Evolutionary conservation across 1,140 invertebrate genomes (phyloP), one percentile per base, ranked within the genome.

Genomic region (Drosophila burlai): DNA sequence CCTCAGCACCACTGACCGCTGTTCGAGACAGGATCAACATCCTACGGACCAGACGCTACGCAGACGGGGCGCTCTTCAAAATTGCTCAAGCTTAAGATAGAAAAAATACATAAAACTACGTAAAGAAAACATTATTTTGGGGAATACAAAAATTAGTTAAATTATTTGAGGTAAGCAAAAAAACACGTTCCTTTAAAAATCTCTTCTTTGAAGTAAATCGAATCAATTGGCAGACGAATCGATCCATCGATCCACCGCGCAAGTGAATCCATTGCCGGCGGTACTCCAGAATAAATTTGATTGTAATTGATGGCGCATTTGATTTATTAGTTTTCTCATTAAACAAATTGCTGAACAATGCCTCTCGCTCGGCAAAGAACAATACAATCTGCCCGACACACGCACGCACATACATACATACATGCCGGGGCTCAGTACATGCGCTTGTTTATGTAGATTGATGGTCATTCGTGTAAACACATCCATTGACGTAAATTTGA

Each of bases 301-400:
- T 74, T 69, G 68, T 67, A 83, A 72, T 82, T 73, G 63, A 72
- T 59, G 81, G 68, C 43, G 63, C 66, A 81, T 87, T 87, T 87
- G 84, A 87, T 87, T 87, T 87, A 87, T 87, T 90, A 78, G 85
- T 81, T 87, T 87, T 64, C 68, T 79, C 84, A 87, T 87, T 87
- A 87, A 71, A 90, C 85, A 90, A 87, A 90, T 87, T 89, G 78
- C 66, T 55, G 62, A 81, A 81, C 84, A 87, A 87, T 89, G 55
- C 45, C 60, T 49, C 24, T 49, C 24, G 47, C 47, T 21, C 50
- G 18, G 50, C 68, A 79, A 57, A 65, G 77, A 49, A 64, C 60
- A 63, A 68, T 80, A 52, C 55, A 45, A 63, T 67, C 45, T 46
- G 49, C 60, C 36, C 55, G 31, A 11, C 50, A 47, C 40, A 34